Conservation (phyloP, 1,140 invertebrate genomes). For the Ylistrum balloti region DNA sequence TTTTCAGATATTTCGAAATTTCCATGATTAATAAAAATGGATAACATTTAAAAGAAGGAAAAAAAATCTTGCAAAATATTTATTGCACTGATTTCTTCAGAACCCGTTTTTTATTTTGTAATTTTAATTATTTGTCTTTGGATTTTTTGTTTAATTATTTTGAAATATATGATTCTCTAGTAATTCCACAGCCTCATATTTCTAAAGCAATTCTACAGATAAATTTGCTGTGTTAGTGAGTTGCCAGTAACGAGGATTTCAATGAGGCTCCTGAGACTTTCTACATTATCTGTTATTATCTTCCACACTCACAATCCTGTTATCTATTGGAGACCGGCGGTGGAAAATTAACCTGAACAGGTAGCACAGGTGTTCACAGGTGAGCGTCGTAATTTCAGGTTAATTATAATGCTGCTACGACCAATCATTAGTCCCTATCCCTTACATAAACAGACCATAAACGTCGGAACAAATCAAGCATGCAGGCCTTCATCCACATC, state of each 20-base stretch:
- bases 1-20: too few relatives aligned
- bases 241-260: not conserved
- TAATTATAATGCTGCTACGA: not conserved
- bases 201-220: not conserved
- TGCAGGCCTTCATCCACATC: not conserved
- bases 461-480: not conserved
- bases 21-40: too few relatives aligned
- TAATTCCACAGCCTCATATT: too few relatives aligned
- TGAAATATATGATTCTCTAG: too few relatives aligned
- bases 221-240: not conserved
- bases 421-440: not conserved
- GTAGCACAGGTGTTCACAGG: conserved; percentile 9
- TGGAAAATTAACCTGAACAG: conserved; percentile 12
- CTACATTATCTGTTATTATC: not conserved
- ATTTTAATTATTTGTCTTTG: too few relatives aligned
- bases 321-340: not conserved
- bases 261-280: not conserved
- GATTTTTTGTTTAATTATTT: too few relatives aligned
- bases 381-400: not conserved
- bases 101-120: too few relatives aligned
- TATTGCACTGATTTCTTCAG: too few relatives aligned
- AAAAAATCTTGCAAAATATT: too few relatives aligned
- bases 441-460: not conserved
- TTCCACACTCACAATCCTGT: not conserved
- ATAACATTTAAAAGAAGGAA: too few relatives aligned